These are phyloP conservation scores for Amyelois transitella DNA, from an alignment of 1,140 invertebrate species.

Conservation along the genomic window DNA sequence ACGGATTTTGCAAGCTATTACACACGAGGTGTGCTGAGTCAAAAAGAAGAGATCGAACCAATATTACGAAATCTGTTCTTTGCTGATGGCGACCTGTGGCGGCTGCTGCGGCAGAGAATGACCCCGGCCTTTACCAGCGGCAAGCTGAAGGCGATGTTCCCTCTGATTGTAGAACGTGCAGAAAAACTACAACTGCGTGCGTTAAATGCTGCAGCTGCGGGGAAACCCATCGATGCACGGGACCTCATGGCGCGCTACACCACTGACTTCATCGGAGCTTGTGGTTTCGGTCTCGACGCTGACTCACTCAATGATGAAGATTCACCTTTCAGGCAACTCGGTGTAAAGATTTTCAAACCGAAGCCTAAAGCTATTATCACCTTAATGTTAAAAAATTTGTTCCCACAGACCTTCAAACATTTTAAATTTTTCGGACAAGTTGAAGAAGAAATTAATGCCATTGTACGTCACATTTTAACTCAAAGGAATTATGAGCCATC, in stretches of 20 bases:
- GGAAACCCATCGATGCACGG: conserved; percentile 17
- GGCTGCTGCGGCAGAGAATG: conserved; percentile 68
- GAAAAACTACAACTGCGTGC: conserved; percentile 41
- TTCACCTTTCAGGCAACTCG: conserved; percentile 11
- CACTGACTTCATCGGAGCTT: conserved; percentile 20
- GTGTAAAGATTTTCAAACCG: conserved; percentile 10
- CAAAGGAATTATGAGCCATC: conserved; percentile 15
- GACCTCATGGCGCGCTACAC: conserved; percentile 46
- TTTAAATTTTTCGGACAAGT: neutral
- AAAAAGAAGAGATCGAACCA: conserved; percentile 13
- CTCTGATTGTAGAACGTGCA: conserved; percentile 57
- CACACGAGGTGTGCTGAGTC: conserved; percentile 19
- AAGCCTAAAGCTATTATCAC: neutral
- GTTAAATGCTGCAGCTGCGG: conserved; percentile 3
- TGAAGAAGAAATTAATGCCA: conserved; percentile 1
- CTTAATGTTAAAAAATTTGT: neutral
- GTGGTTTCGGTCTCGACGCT: conserved; percentile 27
- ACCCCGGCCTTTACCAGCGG: conserved; percentile 76
- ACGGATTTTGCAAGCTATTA: conserved; percentile 76
- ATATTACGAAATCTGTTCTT: conserved; percentile 14
- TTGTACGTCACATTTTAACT: conserved; percentile 6
- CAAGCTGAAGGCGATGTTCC: conserved; percentile 76
- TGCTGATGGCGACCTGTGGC: conserved; percentile 51
- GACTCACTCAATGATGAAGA: conserved; percentile 23
- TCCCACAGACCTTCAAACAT: conserved; percentile 7